Base-by-base conservation (phyloP, 2,888 invertebrate genomes). In the Dolichopus griseipennis region DNA sequence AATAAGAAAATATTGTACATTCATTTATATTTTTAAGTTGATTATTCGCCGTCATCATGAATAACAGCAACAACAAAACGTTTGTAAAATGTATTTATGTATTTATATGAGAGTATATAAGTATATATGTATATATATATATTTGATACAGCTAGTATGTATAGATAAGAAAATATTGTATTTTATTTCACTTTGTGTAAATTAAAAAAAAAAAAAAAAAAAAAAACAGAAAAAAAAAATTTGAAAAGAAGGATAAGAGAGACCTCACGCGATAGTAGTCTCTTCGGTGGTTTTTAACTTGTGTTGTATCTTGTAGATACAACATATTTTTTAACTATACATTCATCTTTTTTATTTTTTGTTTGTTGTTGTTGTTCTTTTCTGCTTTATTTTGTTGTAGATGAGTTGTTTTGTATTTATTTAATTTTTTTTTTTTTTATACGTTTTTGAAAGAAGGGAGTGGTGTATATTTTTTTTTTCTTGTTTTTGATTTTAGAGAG, bases 371-470 rank as follows among this genome's bases (percentile, higher is more conserved):
- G 15, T 66, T 69, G 67, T 66, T 69, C 67, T 70, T 27, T 27
- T 68, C 69, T 72, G 68, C 67, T 65, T 68, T 67, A 67, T 70
- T 70, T 69, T 70, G 71, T 72, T 69, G 67, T 66, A 68, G 63
- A 72, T 73, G 75, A 75, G 75, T 75, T 76, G 74, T 73, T 76
- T 75, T 76, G 76, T 72, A 73, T 74, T 75, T n/a, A n/a, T n/a
- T n/a, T n/a, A 75, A 75, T 75, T 75, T 74, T 75, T 72, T 67
- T 68, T n/a, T 27, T 18, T 71, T 65, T 67, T 69, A 37, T 68
- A 61, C 64, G 37, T 37, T 64, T 64, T 67, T 66, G 33, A 64
- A 41, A 66, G 65, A 65, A 67, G 61, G 41, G 66, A 64, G 41
- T 66, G 41, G 66, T 68, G 63, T 66, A 67, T 67, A 61, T 41